Conservation (phyloP, 92 coral and sea anemone genomes). For the Meandrina meandrites region DNA sequence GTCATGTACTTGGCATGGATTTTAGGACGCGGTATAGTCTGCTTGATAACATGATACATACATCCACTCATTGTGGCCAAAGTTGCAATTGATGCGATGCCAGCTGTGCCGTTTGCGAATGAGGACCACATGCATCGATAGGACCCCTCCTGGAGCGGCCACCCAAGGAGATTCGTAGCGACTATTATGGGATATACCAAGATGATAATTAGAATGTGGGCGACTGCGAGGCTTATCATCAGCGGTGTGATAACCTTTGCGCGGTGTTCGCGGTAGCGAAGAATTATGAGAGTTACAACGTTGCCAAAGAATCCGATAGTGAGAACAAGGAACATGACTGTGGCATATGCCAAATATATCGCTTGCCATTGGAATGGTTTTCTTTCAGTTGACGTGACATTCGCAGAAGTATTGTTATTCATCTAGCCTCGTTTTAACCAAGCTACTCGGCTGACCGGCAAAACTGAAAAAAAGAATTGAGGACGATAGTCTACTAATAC, state of each 20-base stretch:
- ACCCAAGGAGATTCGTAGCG: conserved; percentile 40
- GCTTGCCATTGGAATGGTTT: conserved; percentile 13
- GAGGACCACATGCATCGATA: conserved; percentile 62
- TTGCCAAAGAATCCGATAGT: conserved; percentile 69
- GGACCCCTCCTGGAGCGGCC: conserved; percentile 8
- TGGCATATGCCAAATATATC: conserved; percentile 36
- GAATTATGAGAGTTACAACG: conserved; percentile 40
- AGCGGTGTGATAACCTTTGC: conserved; percentile 60
- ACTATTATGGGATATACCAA: conserved; percentile 67
- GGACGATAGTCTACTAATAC: neutral
- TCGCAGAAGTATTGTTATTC: conserved; percentile 9
- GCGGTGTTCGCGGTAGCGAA: conserved; percentile 55
- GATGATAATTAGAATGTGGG: conserved; percentile 53
- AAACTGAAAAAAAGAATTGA: neutral
- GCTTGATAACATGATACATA: conserved; percentile 52
- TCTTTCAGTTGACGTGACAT: neutral
- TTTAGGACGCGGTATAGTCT: conserved; percentile 26
- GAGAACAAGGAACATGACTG: conserved; percentile 52
- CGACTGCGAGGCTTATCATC: conserved; percentile 60
- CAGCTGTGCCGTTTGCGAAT: conserved; percentile 66
- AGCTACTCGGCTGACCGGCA: neutral
- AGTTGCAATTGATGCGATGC: conserved; percentile 59
- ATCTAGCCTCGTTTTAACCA: neutral
- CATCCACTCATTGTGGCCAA: conserved; percentile 54
- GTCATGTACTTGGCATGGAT: conserved; percentile 19